Evolutionary conservation across 2,113 vertebrate genomes (phyloP).

Genomic region (Pygathrix nemaeus): DNA sequence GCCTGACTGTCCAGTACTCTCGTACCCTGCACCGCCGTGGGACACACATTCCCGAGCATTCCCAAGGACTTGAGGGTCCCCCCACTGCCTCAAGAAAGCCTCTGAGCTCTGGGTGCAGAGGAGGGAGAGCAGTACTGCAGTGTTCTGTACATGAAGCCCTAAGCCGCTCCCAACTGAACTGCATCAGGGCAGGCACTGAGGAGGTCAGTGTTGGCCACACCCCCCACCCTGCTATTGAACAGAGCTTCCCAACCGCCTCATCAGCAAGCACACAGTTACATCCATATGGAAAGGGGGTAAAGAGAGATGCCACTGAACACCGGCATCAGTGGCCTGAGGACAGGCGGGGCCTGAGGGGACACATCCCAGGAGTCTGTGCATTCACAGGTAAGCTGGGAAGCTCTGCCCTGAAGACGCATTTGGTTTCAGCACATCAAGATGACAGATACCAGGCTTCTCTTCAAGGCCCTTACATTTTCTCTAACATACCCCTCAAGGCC

Average conservation of each 20-base stretch:
- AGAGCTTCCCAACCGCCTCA: neutral
- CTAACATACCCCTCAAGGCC: neutral
- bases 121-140: neutral
- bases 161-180: neutral
- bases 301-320: neutral
- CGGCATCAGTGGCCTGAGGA: neutral
- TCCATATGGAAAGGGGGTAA: neutral
- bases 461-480: neutral
- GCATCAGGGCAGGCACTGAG: fast-evolving
- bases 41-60: neutral
- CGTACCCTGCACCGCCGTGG: too few relatives aligned
- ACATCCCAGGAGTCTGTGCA: neutral
- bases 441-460: neutral
- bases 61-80: fast-evolving
- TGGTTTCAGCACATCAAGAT: too few relatives aligned
- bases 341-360: neutral
- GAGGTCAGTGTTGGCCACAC: fast-evolving
- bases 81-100: neutral
- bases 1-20: neutral
- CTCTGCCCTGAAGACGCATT: neutral
- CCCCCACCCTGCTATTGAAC: neutral
- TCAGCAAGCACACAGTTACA: neutral
- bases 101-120: neutral
- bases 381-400: neutral
- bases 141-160: neutral